phyloP scores from a whole-genome alignment of 2,113 vertebrate species.

The Pelmatolapia mariae region DNA sequence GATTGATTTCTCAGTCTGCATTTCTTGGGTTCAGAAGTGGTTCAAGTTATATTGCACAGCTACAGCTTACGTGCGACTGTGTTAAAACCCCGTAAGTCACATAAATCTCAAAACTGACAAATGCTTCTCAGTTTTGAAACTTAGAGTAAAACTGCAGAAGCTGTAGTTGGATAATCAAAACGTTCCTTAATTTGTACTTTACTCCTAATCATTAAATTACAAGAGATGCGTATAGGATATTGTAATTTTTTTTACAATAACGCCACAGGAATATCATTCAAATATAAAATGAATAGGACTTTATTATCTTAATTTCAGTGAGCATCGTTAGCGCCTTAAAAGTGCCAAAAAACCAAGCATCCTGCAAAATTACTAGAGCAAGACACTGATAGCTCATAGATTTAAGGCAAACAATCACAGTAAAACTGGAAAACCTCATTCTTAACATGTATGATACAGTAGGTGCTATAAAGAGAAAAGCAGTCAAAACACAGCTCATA shows the following conservation, averaged over 20 bases:
- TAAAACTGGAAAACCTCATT: background rate
- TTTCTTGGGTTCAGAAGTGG: background rate
- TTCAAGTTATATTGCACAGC: background rate
- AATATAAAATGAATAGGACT: background rate
- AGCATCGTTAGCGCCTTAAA: background rate
- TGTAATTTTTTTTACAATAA: background rate
- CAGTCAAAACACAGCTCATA: slow-evolving; percentile 6
- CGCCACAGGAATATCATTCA: background rate
- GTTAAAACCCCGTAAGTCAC: background rate
- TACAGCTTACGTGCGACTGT: background rate
- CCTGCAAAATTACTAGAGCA: background rate
- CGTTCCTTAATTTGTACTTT: background rate
- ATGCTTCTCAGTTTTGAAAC: background rate
- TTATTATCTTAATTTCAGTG: background rate
- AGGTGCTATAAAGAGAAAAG: background rate
- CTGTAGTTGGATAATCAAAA: background rate
- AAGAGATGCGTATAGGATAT: background rate
- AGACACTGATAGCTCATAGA: background rate
- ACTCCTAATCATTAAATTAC: background rate
- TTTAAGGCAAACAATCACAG: background rate
- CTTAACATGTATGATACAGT: background rate
- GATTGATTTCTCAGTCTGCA: background rate
- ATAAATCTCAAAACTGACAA: background rate
- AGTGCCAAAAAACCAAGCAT: background rate
- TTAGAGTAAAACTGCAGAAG: background rate